Evolutionary conservation across 2,888 invertebrate genomes (phyloP).

Genomic region (Cosmia pyralina): DNA sequence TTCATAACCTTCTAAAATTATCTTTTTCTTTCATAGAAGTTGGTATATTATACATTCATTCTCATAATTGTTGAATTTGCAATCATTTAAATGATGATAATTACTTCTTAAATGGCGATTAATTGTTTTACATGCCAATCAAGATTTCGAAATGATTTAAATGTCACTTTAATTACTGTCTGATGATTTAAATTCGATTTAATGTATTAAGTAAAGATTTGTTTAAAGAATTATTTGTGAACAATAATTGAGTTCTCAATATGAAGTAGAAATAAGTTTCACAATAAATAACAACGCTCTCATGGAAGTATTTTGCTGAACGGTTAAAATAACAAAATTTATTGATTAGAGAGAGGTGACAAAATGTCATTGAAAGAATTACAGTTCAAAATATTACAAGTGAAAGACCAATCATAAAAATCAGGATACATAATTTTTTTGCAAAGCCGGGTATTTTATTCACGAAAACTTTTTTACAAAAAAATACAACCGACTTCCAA

Average conservation of each 20-base stretch:
- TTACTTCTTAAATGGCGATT: conserved; percentile 52
- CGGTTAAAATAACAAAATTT: not conserved
- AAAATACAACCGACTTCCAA: no score
- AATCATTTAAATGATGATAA: conserved; percentile 55
- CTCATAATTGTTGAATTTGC: conserved; percentile 48
- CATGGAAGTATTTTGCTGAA: not conserved
- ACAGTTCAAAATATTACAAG: no score
- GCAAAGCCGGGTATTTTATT: no score
- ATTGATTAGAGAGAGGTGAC: no score
- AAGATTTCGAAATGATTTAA: conserved; percentile 52
- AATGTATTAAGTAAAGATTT: conserved; percentile 6
- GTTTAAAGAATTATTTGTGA: not conserved
- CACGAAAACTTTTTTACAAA: no score
- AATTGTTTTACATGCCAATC: conserved; percentile 63
- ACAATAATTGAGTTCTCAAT: not conserved
- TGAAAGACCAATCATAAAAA: no score
- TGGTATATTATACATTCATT: conserved; percentile 36
- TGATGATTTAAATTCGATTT: conserved; percentile 17
- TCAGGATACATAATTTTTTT: no score
- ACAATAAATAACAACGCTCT: not conserved
- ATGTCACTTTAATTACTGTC: conserved; percentile 47
- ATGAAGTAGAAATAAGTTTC: not conserved
- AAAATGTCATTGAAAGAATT: no score
- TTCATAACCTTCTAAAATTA: conserved; percentile 36
- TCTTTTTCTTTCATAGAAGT: conserved; percentile 8